Conservation (phyloP, 2,888 invertebrate genomes). For the Caenorhabditis afra region DNA sequence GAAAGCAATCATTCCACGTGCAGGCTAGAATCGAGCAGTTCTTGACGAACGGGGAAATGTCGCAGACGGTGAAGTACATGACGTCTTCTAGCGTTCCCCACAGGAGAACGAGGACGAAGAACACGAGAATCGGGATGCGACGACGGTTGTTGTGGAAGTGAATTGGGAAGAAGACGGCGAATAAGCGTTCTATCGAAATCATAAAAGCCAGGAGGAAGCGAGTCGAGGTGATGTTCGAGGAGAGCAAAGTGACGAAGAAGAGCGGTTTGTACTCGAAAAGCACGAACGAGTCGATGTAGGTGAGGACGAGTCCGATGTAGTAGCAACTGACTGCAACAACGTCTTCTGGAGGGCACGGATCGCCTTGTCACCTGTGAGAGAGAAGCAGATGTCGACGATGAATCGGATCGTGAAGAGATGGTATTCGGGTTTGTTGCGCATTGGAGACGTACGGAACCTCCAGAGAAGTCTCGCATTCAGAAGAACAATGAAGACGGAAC, state of each 20-base stretch:
- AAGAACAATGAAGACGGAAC: conserved; percentile 21
- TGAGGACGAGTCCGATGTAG: conserved; percentile 27
- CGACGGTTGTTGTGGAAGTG: conserved; percentile 35
- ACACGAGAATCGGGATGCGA: conserved; percentile 15
- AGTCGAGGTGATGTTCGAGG: conserved; percentile 27
- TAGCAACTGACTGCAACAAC: conserved; percentile 29
- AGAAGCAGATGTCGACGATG: conserved; percentile 20
- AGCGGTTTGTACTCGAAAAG: conserved; percentile 34
- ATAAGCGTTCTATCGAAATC: conserved; percentile 21
- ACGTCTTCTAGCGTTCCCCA: conserved; percentile 43
- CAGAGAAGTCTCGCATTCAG: conserved; percentile 26
- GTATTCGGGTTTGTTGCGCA: conserved; percentile 34
- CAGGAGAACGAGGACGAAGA: conserved; percentile 1
- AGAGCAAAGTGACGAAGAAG: conserved; percentile 25
- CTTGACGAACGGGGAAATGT: conserved; percentile 34
- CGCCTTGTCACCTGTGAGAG: conserved; percentile 10
- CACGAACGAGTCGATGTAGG: conserved; percentile 22
- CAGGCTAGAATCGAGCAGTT: conserved; percentile 32
- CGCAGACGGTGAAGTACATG: conserved; percentile 34
- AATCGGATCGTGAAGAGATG: conserved; percentile 37
- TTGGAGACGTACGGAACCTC: conserved; percentile 16
- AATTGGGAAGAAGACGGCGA: conserved; percentile 45
- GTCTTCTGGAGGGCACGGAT: not conserved
- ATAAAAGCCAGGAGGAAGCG: conserved; percentile 24
- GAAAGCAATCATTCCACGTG: conserved; percentile 44